phyloP scores from a whole-genome alignment of 2,113 vertebrate species.

The Microcebus tavaratra region DNA sequence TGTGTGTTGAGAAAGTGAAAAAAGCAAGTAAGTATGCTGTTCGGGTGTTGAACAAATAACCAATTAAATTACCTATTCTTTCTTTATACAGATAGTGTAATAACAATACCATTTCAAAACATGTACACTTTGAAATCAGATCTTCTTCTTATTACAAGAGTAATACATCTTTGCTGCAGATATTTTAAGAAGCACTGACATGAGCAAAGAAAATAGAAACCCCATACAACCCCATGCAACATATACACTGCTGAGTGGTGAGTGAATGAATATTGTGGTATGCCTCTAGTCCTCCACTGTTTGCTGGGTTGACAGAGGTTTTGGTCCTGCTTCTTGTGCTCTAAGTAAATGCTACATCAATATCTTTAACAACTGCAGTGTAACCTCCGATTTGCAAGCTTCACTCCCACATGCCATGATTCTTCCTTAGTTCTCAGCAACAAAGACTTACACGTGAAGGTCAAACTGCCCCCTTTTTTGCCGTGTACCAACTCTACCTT shows the following conservation, averaged over 20 bases:
- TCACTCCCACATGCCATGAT: background rate
- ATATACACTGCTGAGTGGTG: background rate
- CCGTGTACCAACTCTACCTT: background rate
- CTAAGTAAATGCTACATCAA: background rate
- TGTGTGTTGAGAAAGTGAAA: background rate
- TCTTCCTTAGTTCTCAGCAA: background rate
- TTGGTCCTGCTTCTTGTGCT: background rate
- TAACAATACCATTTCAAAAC: slow-evolving; percentile 6
- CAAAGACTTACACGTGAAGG: background rate
- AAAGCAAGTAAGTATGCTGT: background rate
- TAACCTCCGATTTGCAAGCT: background rate
- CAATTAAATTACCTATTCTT: background rate
- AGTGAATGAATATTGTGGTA: background rate
- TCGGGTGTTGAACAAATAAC: background rate
- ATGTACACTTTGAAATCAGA: background rate
- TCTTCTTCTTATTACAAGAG: background rate
- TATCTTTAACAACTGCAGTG: background rate
- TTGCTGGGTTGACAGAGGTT: background rate
- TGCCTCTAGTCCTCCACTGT: background rate
- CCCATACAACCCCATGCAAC: background rate
- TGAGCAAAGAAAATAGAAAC: background rate
- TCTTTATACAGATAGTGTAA: background rate
- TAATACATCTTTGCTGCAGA: background rate
- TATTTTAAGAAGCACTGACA: slow-evolving; percentile 21
- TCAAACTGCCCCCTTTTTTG: background rate